phyloP scores from a whole-genome alignment of 2,113 vertebrate species.

The Neogobius melanostomus region DNA sequence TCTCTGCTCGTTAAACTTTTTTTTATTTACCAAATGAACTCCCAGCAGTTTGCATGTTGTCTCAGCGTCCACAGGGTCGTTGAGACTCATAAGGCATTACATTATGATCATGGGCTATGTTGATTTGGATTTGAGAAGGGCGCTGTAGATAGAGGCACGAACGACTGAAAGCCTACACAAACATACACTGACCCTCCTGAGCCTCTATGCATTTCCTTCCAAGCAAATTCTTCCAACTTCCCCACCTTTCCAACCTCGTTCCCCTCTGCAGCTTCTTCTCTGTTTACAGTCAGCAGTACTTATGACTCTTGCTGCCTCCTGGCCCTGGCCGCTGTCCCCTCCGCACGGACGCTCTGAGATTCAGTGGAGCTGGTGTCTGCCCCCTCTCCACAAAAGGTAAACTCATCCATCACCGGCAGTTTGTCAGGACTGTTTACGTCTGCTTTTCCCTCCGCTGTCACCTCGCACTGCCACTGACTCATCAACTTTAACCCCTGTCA shows the following conservation, averaged over 20 bases:
- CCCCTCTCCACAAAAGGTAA: conserved; percentile 35
- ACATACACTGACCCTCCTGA: not conserved
- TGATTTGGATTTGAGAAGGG: too few relatives aligned
- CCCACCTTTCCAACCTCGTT: not conserved
- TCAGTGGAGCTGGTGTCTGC: conserved; percentile 17
- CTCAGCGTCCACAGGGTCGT: too few relatives aligned
- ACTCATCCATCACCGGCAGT: conserved; percentile 58
- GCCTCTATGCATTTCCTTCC: not conserved
- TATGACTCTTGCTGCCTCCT: not conserved
- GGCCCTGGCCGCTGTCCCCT: conserved; percentile 20
- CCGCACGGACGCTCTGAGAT: conserved; percentile 20
- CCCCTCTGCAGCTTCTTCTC: not conserved
- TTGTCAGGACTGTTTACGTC: conserved; percentile 49
- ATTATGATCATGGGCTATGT: too few relatives aligned
- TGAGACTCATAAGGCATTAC: too few relatives aligned
- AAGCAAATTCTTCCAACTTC: not conserved
- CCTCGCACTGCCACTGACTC: conserved; percentile 31
- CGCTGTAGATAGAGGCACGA: too few relatives aligned
- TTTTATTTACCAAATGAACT: too few relatives aligned
- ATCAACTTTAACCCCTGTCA: conserved; percentile 40
- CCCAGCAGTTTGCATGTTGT: too few relatives aligned
- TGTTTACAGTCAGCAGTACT: not conserved
- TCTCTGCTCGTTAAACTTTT: too few relatives aligned
- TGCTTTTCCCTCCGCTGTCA: conserved; percentile 32
- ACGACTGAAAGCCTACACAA: too few relatives aligned